Base-by-base conservation (phyloP, 2,888 invertebrate genomes). In the Drosophila neotestacea region DNA sequence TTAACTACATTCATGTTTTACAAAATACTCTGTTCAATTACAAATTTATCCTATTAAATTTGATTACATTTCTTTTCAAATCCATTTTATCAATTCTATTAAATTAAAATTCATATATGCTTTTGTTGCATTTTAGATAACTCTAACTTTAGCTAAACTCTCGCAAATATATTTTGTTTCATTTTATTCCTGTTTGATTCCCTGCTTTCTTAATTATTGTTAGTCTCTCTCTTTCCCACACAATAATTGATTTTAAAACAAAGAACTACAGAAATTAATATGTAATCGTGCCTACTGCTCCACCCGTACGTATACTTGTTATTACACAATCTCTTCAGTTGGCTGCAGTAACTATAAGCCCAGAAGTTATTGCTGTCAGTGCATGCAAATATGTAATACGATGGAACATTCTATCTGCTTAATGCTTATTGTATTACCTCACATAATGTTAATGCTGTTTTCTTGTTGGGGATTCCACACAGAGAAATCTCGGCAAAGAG, bases 371-470 rank as follows among this genome's bases (percentile, higher is more conserved):
- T 48, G 60, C 60, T 47, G 46, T 44, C 30, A 55, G 47, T 41
- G 47, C 48, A 27, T 55, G 48, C 42, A 59, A 75, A 47, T 32
- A 60, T 76, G 42, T 44, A 27, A 11, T 13, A 28, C 13, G 5
- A 11, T 7, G 16, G 44, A 51, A 34, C 44, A 70, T 51, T 60
- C 56, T 69, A 47, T 58, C 52, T 51, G 62, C 47, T 50, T 44
- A 55, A 42, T 67, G 50, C 47, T 52, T 10, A 13, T 55, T 58
- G 32, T 50, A 63, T 54, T 59, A 47, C 28, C 54, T 58, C 34
- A 38, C 58, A 78, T 55, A 64, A 75, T 34, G 50, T 48, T 76
- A 76, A 78, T 79, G 79, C 61, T 56, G 42, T 74, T 69, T 76
- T 28, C 75, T 59, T 76, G 76, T 79, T 44, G 22, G 74, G 47